A percentile compares a stretch with the other conserved stretches of the same genome.
These are phyloP conservation scores for Thryonomys swinderianus DNA, from an alignment of 2,113 vertebrate genomes.

Conservation along the genomic window DNA sequence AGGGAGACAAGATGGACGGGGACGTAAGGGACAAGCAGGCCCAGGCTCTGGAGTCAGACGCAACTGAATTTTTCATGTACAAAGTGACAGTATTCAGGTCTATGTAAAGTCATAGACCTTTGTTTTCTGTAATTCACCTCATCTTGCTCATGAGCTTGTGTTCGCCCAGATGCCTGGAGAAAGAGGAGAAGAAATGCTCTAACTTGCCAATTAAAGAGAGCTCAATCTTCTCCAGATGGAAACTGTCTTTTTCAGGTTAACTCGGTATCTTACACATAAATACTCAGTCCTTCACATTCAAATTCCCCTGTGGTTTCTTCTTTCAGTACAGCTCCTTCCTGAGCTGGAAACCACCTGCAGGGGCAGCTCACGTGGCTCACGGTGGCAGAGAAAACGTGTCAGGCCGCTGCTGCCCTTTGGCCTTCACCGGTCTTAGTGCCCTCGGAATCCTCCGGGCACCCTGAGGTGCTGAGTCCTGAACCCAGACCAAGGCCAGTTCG, in stretches of 20 bases:
- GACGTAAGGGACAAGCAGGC: not conserved
- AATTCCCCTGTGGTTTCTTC: not conserved
- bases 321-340: not conserved
- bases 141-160: not conserved
- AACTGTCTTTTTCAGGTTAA: constrained; percentile 55
- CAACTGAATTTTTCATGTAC: not conserved
- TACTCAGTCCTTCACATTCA: constrained; percentile 7
- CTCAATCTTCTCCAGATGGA: not conserved
- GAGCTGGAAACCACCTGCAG: not conserved
- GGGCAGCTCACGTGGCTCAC: not conserved
- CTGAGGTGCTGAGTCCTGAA: not conserved
- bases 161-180: not conserved
- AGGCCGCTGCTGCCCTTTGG: not conserved
- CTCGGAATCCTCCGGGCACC: not conserved
- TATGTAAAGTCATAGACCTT: not conserved
- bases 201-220: not conserved
- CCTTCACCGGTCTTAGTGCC: not conserved
- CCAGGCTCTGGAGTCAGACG: not conserved
- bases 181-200: not conserved
- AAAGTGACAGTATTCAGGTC: not conserved
- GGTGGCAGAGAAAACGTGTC: not conserved
- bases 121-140: constrained; percentile 54
- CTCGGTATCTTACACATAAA: constrained; percentile 9
- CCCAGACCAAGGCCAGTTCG: not conserved
- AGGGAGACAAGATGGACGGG: not conserved